Percentiles rank a stretch among this genome's conserved stretches.
Evolutionary conservation across 2,888 invertebrate species (phyloP).

Genomic region (Arge pagana): DNA sequence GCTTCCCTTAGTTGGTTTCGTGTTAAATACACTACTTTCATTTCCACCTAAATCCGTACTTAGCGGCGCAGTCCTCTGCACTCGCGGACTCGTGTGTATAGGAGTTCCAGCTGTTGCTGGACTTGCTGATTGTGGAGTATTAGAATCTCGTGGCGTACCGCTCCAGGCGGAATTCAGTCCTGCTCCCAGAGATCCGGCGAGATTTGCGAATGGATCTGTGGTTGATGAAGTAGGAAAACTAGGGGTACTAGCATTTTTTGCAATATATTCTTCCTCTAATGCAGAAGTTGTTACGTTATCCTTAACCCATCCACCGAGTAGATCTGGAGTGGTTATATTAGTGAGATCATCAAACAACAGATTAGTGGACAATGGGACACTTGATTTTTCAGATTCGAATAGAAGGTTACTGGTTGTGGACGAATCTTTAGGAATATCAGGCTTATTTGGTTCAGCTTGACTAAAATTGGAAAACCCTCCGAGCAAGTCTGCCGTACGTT

Average conservation of each 20-base stretch:
- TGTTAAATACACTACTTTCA: conserved; percentile 29
- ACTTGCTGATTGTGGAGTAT: conserved; percentile 53
- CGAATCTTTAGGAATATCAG: conserved; percentile 12
- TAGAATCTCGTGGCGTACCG: conserved; percentile 54
- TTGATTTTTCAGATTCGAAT: conserved; percentile 10
- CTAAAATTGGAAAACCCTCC: conserved; percentile 48
- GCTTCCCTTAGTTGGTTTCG: conserved; percentile 47
- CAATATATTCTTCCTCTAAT: conserved; percentile 49
- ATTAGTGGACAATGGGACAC: conserved; percentile 37
- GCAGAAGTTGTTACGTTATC: conserved; percentile 28
- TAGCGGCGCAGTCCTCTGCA: conserved; percentile 39
- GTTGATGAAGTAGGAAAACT: conserved; percentile 61
- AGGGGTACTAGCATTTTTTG: conserved; percentile 60
- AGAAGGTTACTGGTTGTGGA: conserved; percentile 12
- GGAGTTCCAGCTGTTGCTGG: conserved; percentile 57
- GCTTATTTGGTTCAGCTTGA: conserved; percentile 35
- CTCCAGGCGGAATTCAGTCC: conserved; percentile 55
- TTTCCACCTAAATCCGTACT: conserved; percentile 32
- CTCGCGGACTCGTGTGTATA: conserved; percentile 57
- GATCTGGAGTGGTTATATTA: conserved; percentile 55
- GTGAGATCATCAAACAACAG: conserved; percentile 42
- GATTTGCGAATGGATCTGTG: conserved; percentile 76
- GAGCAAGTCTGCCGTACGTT: conserved; percentile 47
- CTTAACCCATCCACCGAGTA: conserved; percentile 61
- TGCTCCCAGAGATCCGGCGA: conserved; percentile 58